Evolutionary conservation across 2,113 vertebrate genomes (phyloP).

Genomic region (Hippopotamus amphibius): DNA sequence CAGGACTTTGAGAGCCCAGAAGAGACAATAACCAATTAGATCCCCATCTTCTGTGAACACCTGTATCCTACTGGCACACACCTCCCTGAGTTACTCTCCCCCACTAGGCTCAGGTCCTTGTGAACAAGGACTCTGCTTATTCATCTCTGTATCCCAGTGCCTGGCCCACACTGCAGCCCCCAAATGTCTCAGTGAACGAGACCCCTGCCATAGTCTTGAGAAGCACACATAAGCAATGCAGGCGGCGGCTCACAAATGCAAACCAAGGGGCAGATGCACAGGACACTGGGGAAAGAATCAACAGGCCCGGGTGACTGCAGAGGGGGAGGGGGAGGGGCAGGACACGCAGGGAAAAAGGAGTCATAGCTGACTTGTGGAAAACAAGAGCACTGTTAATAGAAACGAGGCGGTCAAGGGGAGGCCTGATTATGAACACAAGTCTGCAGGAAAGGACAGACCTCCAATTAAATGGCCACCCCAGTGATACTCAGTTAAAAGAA

Average conservation of each 20-base stretch:
- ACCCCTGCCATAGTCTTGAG: neutral
- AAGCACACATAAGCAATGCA: neutral
- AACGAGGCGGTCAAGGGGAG: neutral
- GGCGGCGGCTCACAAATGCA: neutral
- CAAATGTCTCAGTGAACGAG: neutral
- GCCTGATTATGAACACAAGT: neutral
- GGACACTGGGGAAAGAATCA: neutral
- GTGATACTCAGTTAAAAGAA: neutral
- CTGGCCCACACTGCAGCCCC: neutral
- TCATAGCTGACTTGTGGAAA: neutral
- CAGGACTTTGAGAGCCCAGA: neutral
- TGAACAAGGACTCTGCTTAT: neutral
- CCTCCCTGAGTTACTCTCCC: neutral
- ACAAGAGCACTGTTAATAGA: neutral
- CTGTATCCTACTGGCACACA: neutral
- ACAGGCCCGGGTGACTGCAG: too few relatives aligned
- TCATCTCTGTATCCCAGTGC: neutral
- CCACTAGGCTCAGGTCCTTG: neutral
- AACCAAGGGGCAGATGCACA: neutral
- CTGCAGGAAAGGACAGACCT: neutral
- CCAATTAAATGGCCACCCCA: neutral
- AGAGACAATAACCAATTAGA: neutral
- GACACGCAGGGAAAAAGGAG: neutral
- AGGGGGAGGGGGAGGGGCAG: accelerated
- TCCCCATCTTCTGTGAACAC: neutral